phyloP scores from a whole-genome alignment of 2,113 vertebrate species.

The Excalfactoria chinensis region DNA sequence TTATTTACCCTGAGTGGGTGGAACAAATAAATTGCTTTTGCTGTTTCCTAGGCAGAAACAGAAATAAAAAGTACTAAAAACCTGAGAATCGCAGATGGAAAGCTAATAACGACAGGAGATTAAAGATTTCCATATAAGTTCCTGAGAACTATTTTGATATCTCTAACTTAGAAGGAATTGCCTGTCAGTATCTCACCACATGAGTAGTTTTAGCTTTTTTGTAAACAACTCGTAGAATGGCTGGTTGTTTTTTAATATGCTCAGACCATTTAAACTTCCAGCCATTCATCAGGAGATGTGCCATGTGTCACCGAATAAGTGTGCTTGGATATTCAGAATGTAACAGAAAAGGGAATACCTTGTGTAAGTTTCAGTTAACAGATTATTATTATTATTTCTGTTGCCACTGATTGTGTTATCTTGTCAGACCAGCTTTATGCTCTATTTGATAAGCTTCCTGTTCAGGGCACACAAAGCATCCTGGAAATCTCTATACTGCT shows the following conservation, averaged over 20 bases:
- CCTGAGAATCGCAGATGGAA: background rate
- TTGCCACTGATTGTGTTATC: background rate
- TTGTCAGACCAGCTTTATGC: constrained; percentile 2
- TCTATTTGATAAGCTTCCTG: constrained; percentile 3
- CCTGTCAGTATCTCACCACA: background rate
- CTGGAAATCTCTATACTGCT: background rate
- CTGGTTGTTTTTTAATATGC: background rate
- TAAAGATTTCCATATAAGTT: background rate
- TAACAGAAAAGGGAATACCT: background rate
- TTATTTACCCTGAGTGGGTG: background rate
- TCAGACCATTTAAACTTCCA: background rate
- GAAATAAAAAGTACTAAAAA: background rate
- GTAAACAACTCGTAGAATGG: background rate
- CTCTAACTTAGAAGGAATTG: background rate
- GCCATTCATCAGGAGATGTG: background rate
- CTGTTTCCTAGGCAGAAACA: background rate
- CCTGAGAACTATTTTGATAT: background rate
- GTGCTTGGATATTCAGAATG: background rate
- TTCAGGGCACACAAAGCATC: background rate
- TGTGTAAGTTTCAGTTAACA: background rate
- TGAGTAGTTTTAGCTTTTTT: background rate
- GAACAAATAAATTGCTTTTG: constrained; percentile 1
- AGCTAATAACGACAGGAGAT: background rate
- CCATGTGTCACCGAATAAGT: background rate
- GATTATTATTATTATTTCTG: background rate